phyloP scores from a whole-genome alignment of 2,888 invertebrate genomes.

The Sericinus montela region DNA sequence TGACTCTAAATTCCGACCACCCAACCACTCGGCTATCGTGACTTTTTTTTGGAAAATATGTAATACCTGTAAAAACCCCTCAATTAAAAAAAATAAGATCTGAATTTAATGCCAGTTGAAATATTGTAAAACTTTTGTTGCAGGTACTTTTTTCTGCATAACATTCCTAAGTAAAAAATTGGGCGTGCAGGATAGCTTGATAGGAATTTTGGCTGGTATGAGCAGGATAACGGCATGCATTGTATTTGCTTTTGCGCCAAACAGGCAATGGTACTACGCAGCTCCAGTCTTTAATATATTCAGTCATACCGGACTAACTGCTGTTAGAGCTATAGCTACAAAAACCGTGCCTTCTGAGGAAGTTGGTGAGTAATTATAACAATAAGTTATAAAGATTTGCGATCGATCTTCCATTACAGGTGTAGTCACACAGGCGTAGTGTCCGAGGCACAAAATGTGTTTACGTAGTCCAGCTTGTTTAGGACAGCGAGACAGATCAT shows the following conservation, averaged over 20 bases:
- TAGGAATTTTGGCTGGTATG: conserved; percentile 67
- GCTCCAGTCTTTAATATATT: conserved; percentile 75
- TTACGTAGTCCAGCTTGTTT: no score
- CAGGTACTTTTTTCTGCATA: conserved; percentile 73
- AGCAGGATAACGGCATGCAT: conserved; percentile 77
- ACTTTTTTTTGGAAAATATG: no score
- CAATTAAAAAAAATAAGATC: no score
- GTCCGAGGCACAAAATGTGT: no score
- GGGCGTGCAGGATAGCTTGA: conserved; percentile 66
- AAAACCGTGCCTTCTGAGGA: conserved; percentile 77
- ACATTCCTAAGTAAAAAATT: conserved; percentile 61
- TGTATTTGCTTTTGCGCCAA: conserved; percentile 71
- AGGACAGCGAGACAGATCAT: no score
- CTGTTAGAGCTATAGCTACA: conserved; percentile 76
- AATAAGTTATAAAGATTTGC: no score
- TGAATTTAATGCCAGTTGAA: no score
- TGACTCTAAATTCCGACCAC: no score
- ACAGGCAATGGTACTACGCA: conserved; percentile 64
- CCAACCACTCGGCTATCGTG: no score
- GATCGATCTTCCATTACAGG: no score
- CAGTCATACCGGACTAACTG: conserved; percentile 76
- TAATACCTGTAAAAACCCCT: no score
- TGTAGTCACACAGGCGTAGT: no score
- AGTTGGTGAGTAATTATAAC: conserved; percentile 73
- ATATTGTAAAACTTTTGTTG: not conserved